Conservation (phyloP, 2,888 invertebrate species). For the Eupithecia tripunctaria region DNA sequence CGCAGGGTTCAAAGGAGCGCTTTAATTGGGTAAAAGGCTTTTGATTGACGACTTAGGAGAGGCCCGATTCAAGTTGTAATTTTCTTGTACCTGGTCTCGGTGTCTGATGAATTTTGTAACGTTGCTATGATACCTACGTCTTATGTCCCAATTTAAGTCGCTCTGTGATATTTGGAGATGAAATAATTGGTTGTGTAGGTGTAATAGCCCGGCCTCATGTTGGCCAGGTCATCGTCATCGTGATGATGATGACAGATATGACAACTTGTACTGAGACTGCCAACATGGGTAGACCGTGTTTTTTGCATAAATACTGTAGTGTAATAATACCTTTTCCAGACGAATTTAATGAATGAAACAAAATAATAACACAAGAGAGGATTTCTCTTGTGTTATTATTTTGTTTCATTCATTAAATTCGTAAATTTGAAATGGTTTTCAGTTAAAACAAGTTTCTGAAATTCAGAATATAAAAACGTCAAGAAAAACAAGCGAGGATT, state of each 20-base stretch:
- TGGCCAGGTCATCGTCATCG: neutral
- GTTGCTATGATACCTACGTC: constrained; percentile 3
- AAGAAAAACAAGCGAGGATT: neutral
- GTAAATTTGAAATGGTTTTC: neutral
- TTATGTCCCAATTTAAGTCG: constrained; percentile 8
- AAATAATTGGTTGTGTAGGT: constrained; percentile 1
- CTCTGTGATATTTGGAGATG: constrained; percentile 1
- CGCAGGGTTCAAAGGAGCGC: constrained; percentile 14
- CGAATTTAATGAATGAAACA: neutral
- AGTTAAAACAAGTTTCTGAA: neutral
- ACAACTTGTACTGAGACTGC: neutral
- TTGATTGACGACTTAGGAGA: constrained; percentile 20
- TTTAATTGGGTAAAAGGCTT: constrained; percentile 36
- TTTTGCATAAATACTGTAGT: neutral
- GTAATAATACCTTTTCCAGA: neutral
- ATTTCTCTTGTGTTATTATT: too few species aligned
- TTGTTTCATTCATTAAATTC: too few species aligned
- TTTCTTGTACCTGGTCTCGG: neutral
- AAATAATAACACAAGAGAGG: too few species aligned
- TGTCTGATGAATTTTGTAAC: constrained; percentile 7
- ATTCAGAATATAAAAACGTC: neutral
- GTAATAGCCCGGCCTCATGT: neutral
- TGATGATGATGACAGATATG: constrained; percentile 5
- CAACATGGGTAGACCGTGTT: neutral
- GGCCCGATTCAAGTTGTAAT: constrained; percentile 17